phyloP scores from a whole-genome alignment of 2,113 vertebrate genomes.

The Sterrhoptilus dennistouni region DNA sequence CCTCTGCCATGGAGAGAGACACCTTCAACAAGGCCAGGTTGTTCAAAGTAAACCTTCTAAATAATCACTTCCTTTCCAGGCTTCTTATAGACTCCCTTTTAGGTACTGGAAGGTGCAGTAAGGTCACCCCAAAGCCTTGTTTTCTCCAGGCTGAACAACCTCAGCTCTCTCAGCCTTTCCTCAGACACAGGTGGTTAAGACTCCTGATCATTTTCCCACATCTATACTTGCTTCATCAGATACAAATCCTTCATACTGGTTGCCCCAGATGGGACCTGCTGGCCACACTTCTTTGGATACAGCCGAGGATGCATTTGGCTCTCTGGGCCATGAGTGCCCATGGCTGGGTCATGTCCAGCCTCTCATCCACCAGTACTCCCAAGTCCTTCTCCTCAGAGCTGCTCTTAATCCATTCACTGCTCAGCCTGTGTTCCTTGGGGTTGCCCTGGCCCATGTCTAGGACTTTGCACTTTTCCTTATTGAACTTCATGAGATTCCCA shows the following conservation, averaged over 20 bases:
- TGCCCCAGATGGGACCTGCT: not conserved
- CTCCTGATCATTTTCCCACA: not conserved
- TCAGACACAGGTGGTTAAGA: not conserved
- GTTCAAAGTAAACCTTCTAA: not conserved
- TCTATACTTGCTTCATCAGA: not conserved
- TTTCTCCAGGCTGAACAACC: not conserved
- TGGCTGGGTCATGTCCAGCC: not conserved
- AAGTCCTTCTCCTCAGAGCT: not conserved
- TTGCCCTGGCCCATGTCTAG: not conserved
- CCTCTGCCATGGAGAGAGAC: not conserved
- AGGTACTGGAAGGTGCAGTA: not conserved
- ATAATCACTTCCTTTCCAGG: not conserved
- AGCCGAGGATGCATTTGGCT: not conserved
- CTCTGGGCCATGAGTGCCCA: not conserved
- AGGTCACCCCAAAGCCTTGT: not conserved
- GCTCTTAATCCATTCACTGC: not conserved
- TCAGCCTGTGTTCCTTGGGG: not conserved
- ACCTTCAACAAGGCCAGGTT: too few species aligned
- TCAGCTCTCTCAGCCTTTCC: not conserved
- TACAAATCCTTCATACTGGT: not conserved
- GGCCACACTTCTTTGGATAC: fast-evolving
- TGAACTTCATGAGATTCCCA: not conserved
- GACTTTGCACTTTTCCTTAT: not conserved
- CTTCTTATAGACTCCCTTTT: not conserved
- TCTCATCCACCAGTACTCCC: fast-evolving